A percentile compares a stretch with the other conserved stretches of the same genome.
Evolutionary conservation across 1,140 invertebrate genomes (phyloP).

Genomic region (roundworm (Caenorhabditis elegans)): DNA sequence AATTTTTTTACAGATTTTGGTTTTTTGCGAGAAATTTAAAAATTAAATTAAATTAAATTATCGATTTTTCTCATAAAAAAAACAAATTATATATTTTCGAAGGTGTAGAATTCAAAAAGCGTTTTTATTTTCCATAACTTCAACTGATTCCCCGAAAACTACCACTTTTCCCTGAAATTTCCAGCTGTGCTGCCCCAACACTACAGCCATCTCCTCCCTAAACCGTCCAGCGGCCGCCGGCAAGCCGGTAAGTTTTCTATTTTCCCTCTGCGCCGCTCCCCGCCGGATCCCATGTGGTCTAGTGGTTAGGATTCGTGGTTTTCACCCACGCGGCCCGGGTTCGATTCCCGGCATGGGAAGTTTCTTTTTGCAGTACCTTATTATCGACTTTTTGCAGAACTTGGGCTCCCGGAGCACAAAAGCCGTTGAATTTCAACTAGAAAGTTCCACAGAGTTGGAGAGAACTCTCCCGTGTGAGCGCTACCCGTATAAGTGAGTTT

Average conservation of each 20-base stretch:
- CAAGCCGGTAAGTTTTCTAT: background rate
- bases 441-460: background rate
- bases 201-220: background rate
- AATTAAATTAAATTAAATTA: no score
- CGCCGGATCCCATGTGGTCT: constrained; percentile 60
- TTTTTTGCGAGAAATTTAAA: background rate
- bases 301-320: constrained; percentile 80
- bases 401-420: background rate
- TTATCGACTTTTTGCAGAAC: background rate
- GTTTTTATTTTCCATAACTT: background rate
- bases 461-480: background rate
- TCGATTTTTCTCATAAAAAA: no score
- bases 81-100: no score
- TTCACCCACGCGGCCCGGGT: constrained; percentile 81
- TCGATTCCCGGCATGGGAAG: constrained; percentile 81
- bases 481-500: background rate
- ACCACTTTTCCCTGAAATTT: background rate
- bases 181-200: constrained; percentile 14
- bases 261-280: background rate
- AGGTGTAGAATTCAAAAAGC: background rate
- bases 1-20: background rate
- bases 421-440: background rate
- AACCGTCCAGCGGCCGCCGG: background rate
- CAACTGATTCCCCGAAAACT: background rate
- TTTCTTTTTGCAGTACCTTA: background rate